Conservation (phyloP, 2,888 invertebrate species). For the Venustoraphidia nigricollis region DNA sequence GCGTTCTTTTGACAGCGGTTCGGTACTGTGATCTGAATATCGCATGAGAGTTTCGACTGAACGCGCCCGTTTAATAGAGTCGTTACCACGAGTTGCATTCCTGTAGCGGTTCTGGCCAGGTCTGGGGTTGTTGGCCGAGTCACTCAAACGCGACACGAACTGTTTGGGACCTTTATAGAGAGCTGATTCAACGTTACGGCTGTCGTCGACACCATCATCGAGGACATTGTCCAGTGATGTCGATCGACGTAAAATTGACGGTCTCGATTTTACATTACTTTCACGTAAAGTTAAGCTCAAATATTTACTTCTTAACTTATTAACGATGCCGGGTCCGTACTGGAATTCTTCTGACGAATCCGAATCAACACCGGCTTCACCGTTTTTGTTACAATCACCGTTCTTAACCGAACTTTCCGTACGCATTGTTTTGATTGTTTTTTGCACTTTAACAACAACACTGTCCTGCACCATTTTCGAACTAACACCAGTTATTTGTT, state of each 20-base stretch:
- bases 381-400: constrained; percentile 19
- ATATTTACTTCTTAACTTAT: constrained; percentile 73
- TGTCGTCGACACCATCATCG: constrained; percentile 39
- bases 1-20: constrained; percentile 12
- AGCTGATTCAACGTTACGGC: not conserved
- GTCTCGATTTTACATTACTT: constrained; percentile 43
- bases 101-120: constrained; percentile 28
- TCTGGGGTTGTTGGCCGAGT: constrained; percentile 4
- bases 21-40: constrained; percentile 28
- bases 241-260: constrained; percentile 59
- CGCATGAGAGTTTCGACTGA: constrained; percentile 73
- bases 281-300: constrained; percentile 72
- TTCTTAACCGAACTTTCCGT: constrained; percentile 9
- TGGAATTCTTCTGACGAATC: constrained; percentile 63
- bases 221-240: constrained; percentile 73
- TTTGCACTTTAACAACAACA: constrained; percentile 23
- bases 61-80: constrained; percentile 65
- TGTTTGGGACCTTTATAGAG: not conserved
- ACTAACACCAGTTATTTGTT: constrained; percentile 15
- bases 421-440: constrained; percentile 14
- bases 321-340: constrained; percentile 86
- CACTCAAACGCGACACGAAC: not conserved
- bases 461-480: constrained; percentile 33
- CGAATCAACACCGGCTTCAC: constrained; percentile 20
- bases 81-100: constrained; percentile 33